Evolutionary conservation across 1,140 invertebrate genomes (phyloP).

Genomic region (Hycleus phaleratus): DNA sequence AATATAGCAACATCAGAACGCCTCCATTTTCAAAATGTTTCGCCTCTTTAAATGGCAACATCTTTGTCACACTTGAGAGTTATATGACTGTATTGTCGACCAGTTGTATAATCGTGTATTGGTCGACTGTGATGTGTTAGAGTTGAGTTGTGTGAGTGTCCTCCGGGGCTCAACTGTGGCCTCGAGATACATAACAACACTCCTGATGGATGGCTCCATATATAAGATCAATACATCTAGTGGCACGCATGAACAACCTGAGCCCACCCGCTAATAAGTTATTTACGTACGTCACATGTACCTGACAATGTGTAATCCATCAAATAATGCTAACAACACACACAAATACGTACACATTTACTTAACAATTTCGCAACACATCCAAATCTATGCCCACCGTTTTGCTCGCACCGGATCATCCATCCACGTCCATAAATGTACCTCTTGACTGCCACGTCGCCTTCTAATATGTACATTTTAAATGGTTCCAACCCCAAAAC

Average conservation of each 20-base stretch:
- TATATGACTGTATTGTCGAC: slow-evolving; percentile 2
- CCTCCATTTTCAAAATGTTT: slow-evolving; percentile 12
- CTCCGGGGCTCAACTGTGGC: slow-evolving; percentile 22
- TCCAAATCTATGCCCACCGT: too few relatives aligned
- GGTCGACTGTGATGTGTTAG: background rate
- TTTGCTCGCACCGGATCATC: too few relatives aligned
- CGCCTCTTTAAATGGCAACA: slow-evolving; percentile 20
- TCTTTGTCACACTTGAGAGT: slow-evolving; percentile 26
- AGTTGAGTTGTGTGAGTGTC: slow-evolving; percentile 4
- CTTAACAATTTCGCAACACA: background rate
- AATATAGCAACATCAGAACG: slow-evolving; percentile 26
- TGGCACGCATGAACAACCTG: slow-evolving; percentile 32
- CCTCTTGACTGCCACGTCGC: too few relatives aligned
- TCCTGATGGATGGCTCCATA: slow-evolving; percentile 37
- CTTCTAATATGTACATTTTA: too few relatives aligned
- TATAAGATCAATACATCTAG: slow-evolving; percentile 33
- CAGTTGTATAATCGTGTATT: slow-evolving; percentile 8
- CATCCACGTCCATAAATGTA: too few relatives aligned
- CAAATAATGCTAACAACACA: slow-evolving; percentile 11
- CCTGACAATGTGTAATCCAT: slow-evolving; percentile 14
- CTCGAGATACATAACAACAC: slow-evolving; percentile 22
- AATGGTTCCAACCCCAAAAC: too few relatives aligned
- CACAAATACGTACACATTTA: too few relatives aligned
- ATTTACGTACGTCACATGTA: slow-evolving; percentile 20
- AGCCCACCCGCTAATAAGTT: slow-evolving; percentile 22